These are phyloP conservation scores for Philantomba maxwellii DNA, from an alignment of 2,113 vertebrate genomes.

Conservation along the genomic window DNA sequence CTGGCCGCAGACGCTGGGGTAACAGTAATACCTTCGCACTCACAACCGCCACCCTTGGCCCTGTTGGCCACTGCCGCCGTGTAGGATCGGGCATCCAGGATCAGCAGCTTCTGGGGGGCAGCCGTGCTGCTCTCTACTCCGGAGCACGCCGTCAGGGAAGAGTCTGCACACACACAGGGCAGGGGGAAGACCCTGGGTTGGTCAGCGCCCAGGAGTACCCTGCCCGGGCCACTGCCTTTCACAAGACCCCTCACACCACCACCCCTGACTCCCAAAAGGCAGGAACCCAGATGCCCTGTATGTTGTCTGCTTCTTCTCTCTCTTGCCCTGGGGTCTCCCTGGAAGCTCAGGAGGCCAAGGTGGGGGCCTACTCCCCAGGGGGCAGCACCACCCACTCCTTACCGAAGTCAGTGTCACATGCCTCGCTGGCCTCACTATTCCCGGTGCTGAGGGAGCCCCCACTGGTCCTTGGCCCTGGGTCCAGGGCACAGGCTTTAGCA, in stretches of 20 bases:
- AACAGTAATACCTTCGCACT: constrained; percentile 90
- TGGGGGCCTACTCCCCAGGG: not conserved
- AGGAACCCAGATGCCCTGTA: not conserved
- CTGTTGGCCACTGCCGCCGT: constrained; percentile 97
- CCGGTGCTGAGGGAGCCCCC: constrained; percentile 63
- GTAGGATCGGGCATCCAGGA: constrained; percentile 96
- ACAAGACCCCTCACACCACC: not conserved
- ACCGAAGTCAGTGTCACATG: constrained; percentile 94
- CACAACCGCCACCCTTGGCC: constrained; percentile 98
- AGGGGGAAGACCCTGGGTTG: not conserved
- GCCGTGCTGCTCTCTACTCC: constrained; percentile 84
- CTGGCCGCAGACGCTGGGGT: not conserved
- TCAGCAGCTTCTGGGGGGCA: constrained; percentile 93
- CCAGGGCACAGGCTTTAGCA: constrained; percentile 94
- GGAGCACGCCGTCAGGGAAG: constrained; percentile 88
- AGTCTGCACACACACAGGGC: constrained; percentile 81
- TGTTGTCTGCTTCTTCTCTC: not conserved
- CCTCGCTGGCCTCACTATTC: constrained; percentile 84
- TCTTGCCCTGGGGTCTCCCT: not conserved
- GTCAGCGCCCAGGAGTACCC: not conserved
- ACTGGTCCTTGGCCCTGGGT: constrained; percentile 77
- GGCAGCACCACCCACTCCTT: constrained; percentile 59
- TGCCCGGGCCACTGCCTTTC: not conserved
- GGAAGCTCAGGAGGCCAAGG: not conserved
- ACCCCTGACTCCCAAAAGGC: not conserved